Percentiles rank a stretch among this genome's conserved stretches.
Evolutionary conservation across 1,140 invertebrate species (phyloP).

Genomic region (Anastrepha obliqua): DNA sequence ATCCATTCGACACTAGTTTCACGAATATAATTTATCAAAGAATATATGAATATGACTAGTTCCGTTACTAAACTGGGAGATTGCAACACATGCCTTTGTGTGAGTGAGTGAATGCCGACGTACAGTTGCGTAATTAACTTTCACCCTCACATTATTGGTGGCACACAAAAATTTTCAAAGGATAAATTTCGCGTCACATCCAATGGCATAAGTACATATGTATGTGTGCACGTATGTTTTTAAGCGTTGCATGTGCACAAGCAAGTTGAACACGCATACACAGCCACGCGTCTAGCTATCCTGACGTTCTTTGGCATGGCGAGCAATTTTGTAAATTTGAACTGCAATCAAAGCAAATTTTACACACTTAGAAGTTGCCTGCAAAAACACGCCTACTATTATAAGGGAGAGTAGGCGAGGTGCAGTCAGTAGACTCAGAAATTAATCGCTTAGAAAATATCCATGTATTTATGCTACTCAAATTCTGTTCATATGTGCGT

Average conservation of each 20-base stretch:
- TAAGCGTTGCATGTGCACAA: too few relatives aligned
- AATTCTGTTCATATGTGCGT: too few relatives aligned
- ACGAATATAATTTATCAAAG: too few relatives aligned
- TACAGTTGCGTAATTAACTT: conserved; percentile 25
- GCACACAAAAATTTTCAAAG: conserved; percentile 9
- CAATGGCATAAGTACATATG: too few relatives aligned
- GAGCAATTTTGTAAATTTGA: background rate
- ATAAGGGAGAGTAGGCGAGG: background rate
- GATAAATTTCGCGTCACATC: background rate
- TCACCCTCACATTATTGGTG: conserved; percentile 4
- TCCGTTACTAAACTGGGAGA: too few relatives aligned
- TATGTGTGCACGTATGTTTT: too few relatives aligned
- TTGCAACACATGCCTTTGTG: too few relatives aligned
- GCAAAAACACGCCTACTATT: background rate
- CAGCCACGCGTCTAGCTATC: background rate
- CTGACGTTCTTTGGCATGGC: background rate
- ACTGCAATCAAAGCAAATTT: conserved; percentile 27
- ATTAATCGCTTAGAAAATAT: background rate
- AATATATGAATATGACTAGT: too few relatives aligned
- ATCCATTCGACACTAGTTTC: too few relatives aligned
- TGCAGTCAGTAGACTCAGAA: background rate
- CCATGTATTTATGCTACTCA: too few relatives aligned
- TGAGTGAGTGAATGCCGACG: too few relatives aligned
- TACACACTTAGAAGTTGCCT: background rate
- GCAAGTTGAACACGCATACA: background rate